A percentile compares a stretch with the other conserved stretches of the same genome.
Evolutionary conservation across 1,140 invertebrate species (phyloP).

Genomic region (Belonocnema kinseyi): DNA sequence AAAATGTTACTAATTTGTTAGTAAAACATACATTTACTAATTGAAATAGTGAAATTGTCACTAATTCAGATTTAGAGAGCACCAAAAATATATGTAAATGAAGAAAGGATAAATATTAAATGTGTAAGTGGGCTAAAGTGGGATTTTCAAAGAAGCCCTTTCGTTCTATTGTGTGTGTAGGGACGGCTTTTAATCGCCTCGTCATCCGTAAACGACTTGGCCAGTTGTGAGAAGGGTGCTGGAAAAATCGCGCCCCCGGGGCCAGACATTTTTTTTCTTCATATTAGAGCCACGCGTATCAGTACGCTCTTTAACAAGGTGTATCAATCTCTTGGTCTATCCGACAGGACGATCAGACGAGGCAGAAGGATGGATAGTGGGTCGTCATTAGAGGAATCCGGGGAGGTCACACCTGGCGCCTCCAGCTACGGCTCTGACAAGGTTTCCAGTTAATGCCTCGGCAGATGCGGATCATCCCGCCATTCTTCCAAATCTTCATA

Average conservation of each 20-base stretch:
- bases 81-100: too few relatives aligned
- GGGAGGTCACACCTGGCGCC: conserved; percentile 72
- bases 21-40: too few relatives aligned
- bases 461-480: conserved; percentile 69
- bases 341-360: conserved; percentile 51
- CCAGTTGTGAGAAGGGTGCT: conserved; percentile 5
- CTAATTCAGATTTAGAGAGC: too few relatives aligned
- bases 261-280: conserved; percentile 44
- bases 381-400: conserved; percentile 65
- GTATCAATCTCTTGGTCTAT: conserved; percentile 59
- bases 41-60: too few relatives aligned
- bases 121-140: too few relatives aligned
- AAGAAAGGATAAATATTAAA: too few relatives aligned
- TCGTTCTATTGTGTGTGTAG: background rate
- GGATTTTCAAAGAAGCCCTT: too few relatives aligned
- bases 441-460: conserved; percentile 56
- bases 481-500: conserved; percentile 70
- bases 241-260: conserved; percentile 55
- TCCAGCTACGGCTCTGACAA: conserved; percentile 55
- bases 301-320: conserved; percentile 61
- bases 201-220: conserved; percentile 48
- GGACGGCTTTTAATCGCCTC: conserved; percentile 43
- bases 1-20: too few relatives aligned
- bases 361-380: conserved; percentile 58
- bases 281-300: conserved; percentile 51